phyloP scores from a whole-genome alignment of 2,888 invertebrate species.

The Ochlodes sylvanus region DNA sequence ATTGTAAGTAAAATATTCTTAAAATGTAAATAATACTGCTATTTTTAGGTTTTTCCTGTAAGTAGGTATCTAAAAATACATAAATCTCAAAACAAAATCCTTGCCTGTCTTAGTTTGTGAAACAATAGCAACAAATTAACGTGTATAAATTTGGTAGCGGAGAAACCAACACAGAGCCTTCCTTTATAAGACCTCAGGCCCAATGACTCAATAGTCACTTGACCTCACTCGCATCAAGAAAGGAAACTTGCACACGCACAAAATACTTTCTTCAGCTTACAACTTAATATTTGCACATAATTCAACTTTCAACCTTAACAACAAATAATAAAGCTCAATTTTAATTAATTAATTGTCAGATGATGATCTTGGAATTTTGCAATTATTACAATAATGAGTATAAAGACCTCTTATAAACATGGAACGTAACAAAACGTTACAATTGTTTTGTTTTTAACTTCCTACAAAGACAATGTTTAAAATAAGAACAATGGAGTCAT shows the following conservation, averaged over 20 bases:
- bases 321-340: neutral
- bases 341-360: neutral
- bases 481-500: neutral
- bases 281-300: slow-evolving; percentile 30
- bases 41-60: neutral
- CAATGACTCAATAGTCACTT: slow-evolving; percentile 56
- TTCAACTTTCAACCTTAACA: slow-evolving; percentile 29
- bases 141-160: slow-evolving; percentile 21
- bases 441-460: neutral
- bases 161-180: slow-evolving; percentile 46
- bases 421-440: neutral
- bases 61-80: neutral
- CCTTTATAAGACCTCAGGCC: slow-evolving; percentile 51
- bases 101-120: neutral
- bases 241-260: slow-evolving; percentile 49
- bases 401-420: slow-evolving; percentile 12
- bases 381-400: slow-evolving; percentile 33
- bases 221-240: slow-evolving; percentile 47
- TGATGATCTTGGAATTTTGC: slow-evolving; percentile 26
- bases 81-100: neutral
- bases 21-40: too few species aligned
- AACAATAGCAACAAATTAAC: slow-evolving; percentile 23
- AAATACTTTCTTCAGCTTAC: slow-evolving; percentile 50
- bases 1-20: too few species aligned
- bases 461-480: neutral